Conservation (phyloP, 2,113 vertebrate genomes). For the Symphodus melops region DNA sequence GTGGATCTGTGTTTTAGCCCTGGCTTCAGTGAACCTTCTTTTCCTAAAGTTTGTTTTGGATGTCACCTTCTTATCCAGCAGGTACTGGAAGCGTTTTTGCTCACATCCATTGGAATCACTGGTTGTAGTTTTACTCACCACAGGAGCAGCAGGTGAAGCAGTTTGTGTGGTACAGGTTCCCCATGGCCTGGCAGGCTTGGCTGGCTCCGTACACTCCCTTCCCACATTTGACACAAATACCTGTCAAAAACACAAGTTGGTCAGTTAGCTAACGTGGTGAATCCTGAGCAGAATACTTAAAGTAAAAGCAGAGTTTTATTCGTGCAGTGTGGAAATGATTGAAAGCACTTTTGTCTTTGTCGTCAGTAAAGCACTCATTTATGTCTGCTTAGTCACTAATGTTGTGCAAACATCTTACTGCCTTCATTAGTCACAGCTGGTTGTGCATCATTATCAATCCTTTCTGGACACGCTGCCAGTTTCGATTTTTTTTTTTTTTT, state of each 20-base stretch:
- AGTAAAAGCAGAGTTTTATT: not conserved
- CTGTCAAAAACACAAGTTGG: constrained; percentile 78
- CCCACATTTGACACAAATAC: constrained; percentile 97
- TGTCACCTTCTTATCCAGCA: not conserved
- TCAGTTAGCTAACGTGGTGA: not conserved
- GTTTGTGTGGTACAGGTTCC: constrained; percentile 97
- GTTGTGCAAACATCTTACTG: not conserved
- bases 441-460: not conserved
- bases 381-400: not conserved
- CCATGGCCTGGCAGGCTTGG: constrained; percentile 98
- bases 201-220: constrained; percentile 97
- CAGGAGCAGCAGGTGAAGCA: constrained; percentile 99
- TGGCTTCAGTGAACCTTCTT: no score
- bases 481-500: not conserved
- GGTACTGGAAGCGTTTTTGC: no score
- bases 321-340: not conserved
- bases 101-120: not conserved
- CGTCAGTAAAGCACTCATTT: not conserved
- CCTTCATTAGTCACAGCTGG: no score
- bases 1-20: not conserved
- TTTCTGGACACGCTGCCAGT: constrained; percentile 2
- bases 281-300: not conserved
- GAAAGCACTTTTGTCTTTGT: not conserved
- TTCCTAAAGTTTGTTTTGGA: no score
- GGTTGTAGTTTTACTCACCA: constrained; percentile 85